Conservation (phyloP, 1,140 invertebrate species). For the Campoletis sonorensis region DNA sequence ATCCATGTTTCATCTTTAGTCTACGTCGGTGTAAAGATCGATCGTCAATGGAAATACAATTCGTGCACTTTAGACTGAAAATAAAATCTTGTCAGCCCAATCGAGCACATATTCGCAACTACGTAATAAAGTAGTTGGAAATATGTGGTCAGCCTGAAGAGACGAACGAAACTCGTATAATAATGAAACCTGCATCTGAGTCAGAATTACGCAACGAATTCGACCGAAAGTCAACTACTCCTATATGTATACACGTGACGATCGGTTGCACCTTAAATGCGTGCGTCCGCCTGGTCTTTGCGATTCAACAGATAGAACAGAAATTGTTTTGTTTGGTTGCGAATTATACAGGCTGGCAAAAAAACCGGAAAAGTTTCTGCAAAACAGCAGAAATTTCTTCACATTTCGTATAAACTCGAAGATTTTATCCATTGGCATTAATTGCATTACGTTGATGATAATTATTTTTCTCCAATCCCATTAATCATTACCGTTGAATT, state of each 20-base stretch:
- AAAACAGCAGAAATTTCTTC: neutral
- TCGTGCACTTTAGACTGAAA: neutral
- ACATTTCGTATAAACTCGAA: no score
- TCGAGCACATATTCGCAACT: neutral
- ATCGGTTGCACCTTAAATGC: neutral
- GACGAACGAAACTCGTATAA: neutral
- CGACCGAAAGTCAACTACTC: neutral
- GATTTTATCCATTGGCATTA: no score
- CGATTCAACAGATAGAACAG: neutral
- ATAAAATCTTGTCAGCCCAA: neutral
- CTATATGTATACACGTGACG: neutral
- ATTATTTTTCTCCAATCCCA: no score
- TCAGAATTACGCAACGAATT: neutral
- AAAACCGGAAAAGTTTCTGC: no score
- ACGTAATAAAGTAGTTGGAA: neutral
- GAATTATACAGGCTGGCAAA: neutral
- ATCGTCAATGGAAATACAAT: neutral
- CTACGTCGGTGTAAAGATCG: constrained; percentile 37
- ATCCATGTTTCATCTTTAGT: neutral
- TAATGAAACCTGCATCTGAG: neutral
- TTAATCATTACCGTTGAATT: no score
- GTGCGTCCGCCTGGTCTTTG: neutral
- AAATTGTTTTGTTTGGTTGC: neutral
- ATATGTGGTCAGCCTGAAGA: neutral
- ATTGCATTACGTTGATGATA: no score